Evolutionary conservation across 2,888 invertebrate genomes (phyloP), one percentile per base, ranked within the genome.

Genomic region (Nephrotoma flavescens): DNA sequence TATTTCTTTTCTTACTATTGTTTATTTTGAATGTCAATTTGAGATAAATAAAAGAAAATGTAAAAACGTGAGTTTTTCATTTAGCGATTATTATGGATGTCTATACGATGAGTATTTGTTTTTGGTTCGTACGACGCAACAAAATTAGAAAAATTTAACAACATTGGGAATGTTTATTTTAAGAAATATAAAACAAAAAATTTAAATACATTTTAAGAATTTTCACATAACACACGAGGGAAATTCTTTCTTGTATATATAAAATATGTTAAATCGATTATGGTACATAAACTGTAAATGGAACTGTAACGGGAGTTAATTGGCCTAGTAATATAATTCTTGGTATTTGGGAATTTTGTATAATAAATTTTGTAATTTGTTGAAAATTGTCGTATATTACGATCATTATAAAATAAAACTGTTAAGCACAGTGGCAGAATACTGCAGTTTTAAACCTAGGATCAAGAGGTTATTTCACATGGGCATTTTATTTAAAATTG

Each of bases 341-440:
- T 71, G 31, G 31, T 71, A 71, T 71, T 44, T 31, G n/a, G 52
- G 44, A 44, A 44, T 57, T 31, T 57, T 57, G 19, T 57, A 7
- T 57, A 19, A 57, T 19, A 57, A 57, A 6, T 31, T 31, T 31
- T 31, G 31, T 31, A 31, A 31, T 31, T 31, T 31, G 31, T 2
- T 31, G 31, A 31, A 31, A 31, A 31, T 31, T 31, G 1, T 31
- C 31, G 31, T 31, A 3, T 3, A 31, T 31, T 31, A 31, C 31
- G 31, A 31, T 31, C 31, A 31, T 31, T 31, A 31, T 31, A 57
- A 52, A 52, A n/a, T 52, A n/a, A 52, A 52, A 52, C 52, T 57
- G 15, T 52, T 86, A 52, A 86, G 86, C 52, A 41, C 86, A 86
- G 86, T 41, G 86, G 86, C 52, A 86, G 86, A 86, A 41, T 52